Base-by-base conservation (phyloP, 2,888 invertebrate species). In the Parnassius apollo region DNA sequence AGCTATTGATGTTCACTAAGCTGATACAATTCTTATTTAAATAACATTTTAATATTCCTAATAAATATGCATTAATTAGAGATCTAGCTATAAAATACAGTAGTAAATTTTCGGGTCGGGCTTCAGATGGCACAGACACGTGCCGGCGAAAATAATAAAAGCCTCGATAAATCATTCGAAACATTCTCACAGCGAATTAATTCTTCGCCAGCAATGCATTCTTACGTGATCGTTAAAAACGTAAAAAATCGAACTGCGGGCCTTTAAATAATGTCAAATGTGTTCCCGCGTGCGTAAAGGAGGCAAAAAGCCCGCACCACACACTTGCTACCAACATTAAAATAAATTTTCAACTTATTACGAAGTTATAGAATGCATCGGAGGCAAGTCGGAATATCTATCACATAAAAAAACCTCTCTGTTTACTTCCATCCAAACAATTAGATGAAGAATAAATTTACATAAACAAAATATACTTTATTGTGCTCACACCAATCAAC, bases 1-100 rank as follows among this genome's bases (percentile, higher is more conserved):
- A 91, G 91, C 91, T 91, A 91, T 91, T 91, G 91, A 91, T 91
- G 89, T 91, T 91, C 80, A 88, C 91, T 91, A 91, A 91, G 91
- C 91, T 87, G 91, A 91, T 91, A 91, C 91, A 91, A 85, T 91
- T 85, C 89, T 91, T 91, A 89, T 80, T 81, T 85, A 85, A 86
- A 88, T 89, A 91, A 91, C 91, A 91, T 90, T 90, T 77, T 88
- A 79, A 80, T 81, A 89, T 88, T 87, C 86, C 91, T 91, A 91
- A 88, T 88, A 89, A 18, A 87, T 91, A 91, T 89, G 91, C 89
- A 89, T 88, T 90, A 91, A 84, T 91, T 90, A 90, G 87, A 91
- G 79, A 83, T 91, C 91, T 91, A 91, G 89, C 91, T 91, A 91
- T 89, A 86, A 88, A 89, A 86, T 91, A 90, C 86, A 86, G 82